Evolutionary conservation across 2,888 invertebrate genomes (phyloP), one percentile per base, ranked within the genome.

Genomic region (Rhingia campestris): DNA sequence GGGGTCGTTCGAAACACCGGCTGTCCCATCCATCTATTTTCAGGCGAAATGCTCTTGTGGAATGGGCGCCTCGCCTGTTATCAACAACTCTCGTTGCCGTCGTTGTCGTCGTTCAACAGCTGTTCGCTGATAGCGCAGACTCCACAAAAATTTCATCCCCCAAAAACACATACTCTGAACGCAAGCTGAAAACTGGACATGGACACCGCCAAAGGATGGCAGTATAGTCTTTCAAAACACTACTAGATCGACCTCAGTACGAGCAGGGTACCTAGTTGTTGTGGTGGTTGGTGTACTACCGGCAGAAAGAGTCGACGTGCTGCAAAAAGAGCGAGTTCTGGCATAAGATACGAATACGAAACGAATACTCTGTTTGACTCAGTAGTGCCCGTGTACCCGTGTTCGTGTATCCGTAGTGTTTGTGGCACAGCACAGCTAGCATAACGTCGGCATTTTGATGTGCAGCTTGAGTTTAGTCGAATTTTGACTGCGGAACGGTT

Each of bases 1-100:
- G 63, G 69, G 66, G 69, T 80, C 66, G 66, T 84, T 84, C 53
- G 43, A 70, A 84, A 80, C 75, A 80, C 80, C 84, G 84, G 84
- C 84, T 84, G 80, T 70, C 74, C 80, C 66, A 37, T 58, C 69
- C 75, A 80, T 80, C 49, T 69, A 84, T 80, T 22, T 22, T 51
- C 72, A 43, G 43, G 35, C 45, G 39, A 61, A 30, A 30, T 37
- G 7, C 30, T 32, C 32, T 10, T 41, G 43, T 51, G 69, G 73
- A 73, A 74, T 61, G 80, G 75, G 45, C 14, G 54, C 32, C 6
- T 61, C 70, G 54, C 63, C 67, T 73, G 81, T 70, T 81, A 81
- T 81, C 81, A 81, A 76, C 56, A 64, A 37, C 58, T 9, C 43
- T 22, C 58, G 35, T 61, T 80, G 43, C 45, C 35, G 22, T 12